Percentiles rank a stretch among this genome's conserved stretches.
phyloP scores from a whole-genome alignment of 2,888 invertebrate species.

The Lepidocyrtoides sp. region DNA sequence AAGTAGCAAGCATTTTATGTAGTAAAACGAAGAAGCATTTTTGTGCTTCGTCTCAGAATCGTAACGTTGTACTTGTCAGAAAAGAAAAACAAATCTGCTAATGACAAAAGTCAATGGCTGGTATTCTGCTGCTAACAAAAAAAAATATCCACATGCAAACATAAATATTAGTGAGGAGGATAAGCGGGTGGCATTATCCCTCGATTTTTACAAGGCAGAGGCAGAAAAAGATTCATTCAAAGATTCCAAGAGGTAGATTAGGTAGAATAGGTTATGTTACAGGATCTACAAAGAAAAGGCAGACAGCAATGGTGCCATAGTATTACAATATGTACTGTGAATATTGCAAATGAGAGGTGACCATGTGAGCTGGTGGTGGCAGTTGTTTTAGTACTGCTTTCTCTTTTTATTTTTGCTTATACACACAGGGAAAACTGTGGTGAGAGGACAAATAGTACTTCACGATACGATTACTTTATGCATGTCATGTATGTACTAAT shows the following conservation, averaged over 20 bases:
- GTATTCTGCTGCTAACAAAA: too few relatives aligned
- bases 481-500: not conserved
- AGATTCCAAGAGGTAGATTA: slow-evolving; percentile 72
- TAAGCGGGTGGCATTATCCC: not conserved
- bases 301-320: slow-evolving; percentile 77
- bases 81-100: too few relatives aligned
- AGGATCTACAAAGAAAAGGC: slow-evolving; percentile 59
- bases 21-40: not conserved
- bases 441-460: slow-evolving; percentile 60
- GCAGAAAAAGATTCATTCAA: slow-evolving; percentile 32
- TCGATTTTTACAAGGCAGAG: slow-evolving; percentile 4
- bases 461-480: slow-evolving; percentile 1
- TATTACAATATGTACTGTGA: slow-evolving; percentile 66
- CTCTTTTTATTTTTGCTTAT: slow-evolving; percentile 42
- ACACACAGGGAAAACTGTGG: slow-evolving; percentile 28
- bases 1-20: slow-evolving; percentile 19
- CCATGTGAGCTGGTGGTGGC: slow-evolving; percentile 16
- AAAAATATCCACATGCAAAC: too few relatives aligned
- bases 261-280: slow-evolving; percentile 37
- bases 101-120: not conserved
- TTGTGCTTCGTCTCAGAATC: slow-evolving; percentile 2
- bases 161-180: not conserved
- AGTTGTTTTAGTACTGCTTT: slow-evolving; percentile 26
- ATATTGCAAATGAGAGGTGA: slow-evolving; percentile 45
- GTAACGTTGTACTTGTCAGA: too few relatives aligned